Evolutionary conservation across 2,888 invertebrate genomes (phyloP).

Genomic region (Drosophila mettleri): DNA sequence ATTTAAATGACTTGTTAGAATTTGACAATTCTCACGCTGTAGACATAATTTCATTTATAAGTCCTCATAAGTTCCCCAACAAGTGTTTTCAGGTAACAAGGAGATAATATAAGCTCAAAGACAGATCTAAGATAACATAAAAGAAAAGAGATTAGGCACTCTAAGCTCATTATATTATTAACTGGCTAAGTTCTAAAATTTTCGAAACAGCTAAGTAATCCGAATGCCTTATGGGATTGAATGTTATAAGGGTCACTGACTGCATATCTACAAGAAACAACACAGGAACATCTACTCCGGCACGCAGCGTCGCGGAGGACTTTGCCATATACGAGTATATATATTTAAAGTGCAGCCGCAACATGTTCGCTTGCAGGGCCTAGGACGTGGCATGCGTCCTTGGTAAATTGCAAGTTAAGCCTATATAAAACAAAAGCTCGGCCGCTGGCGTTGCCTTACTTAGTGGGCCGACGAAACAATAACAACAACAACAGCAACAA

Average conservation of each 20-base stretch:
- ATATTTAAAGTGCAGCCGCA: slow-evolving; percentile 37
- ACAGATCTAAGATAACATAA: not conserved
- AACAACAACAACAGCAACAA: slow-evolving; percentile 10
- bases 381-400: slow-evolving; percentile 37
- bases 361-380: slow-evolving; percentile 23
- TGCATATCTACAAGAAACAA: slow-evolving; percentile 21
- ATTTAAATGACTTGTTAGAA: not conserved
- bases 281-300: not conserved
- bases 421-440: slow-evolving; percentile 57
- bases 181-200: slow-evolving; percentile 3
- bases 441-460: slow-evolving; percentile 34
- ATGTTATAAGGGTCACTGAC: slow-evolving; percentile 41
- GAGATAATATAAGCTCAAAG: not conserved
- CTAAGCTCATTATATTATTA: not conserved
- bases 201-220: not conserved
- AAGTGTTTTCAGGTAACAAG: not conserved
- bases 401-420: slow-evolving; percentile 62
- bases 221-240: slow-evolving; percentile 11
- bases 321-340: slow-evolving; percentile 17
- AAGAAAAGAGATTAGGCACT: not conserved
- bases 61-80: not conserved
- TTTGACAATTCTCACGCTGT: not conserved
- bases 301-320: slow-evolving; percentile 10
- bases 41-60: not conserved
- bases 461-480: slow-evolving; percentile 34